Evolutionary conservation across 2,797 vertebrate genomes (phyloP).

Genomic region (Phoebastria nigripes): DNA sequence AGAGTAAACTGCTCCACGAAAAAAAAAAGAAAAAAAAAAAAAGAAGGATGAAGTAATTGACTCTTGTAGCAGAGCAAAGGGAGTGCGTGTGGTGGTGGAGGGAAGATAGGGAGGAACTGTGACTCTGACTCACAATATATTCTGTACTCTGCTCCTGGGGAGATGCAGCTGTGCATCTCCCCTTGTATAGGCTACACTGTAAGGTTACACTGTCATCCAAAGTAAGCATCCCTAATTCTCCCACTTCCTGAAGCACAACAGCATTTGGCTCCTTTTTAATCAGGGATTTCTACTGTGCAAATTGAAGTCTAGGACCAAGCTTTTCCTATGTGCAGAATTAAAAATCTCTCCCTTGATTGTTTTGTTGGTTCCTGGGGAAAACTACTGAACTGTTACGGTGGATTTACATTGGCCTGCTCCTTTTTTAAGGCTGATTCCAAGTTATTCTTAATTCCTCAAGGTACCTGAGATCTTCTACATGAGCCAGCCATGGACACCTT

Average conservation of each 20-base stretch:
- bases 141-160: slow-evolving; percentile 17
- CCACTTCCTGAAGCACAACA: slow-evolving; percentile 46
- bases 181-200: neutral
- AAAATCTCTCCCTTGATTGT: slow-evolving; percentile 28
- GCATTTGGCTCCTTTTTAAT: slow-evolving; percentile 41
- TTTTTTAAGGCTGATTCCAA: slow-evolving; percentile 14
- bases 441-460: slow-evolving; percentile 28
- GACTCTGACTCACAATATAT: slow-evolving; percentile 32
- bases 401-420: slow-evolving; percentile 5
- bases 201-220: slow-evolving; percentile 35
- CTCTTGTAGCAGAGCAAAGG: slow-evolving; percentile 39
- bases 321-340: slow-evolving; percentile 39
- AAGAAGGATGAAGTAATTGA: slow-evolving; percentile 35
- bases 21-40: neutral
- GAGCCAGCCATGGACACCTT: neutral
- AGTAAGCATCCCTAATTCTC: slow-evolving; percentile 64
- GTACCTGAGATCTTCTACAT: neutral
- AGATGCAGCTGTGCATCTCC: slow-evolving; percentile 60
- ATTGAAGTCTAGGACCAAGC: neutral
- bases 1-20: neutral
- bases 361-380: slow-evolving; percentile 10
- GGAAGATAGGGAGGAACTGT: slow-evolving; percentile 30
- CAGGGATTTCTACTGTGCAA: slow-evolving; percentile 52
- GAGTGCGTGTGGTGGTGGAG: slow-evolving; percentile 1
- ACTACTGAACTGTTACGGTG: slow-evolving; percentile 28